Conservation (phyloP, 1,140 invertebrate species). For the Lethrus apterus region DNA sequence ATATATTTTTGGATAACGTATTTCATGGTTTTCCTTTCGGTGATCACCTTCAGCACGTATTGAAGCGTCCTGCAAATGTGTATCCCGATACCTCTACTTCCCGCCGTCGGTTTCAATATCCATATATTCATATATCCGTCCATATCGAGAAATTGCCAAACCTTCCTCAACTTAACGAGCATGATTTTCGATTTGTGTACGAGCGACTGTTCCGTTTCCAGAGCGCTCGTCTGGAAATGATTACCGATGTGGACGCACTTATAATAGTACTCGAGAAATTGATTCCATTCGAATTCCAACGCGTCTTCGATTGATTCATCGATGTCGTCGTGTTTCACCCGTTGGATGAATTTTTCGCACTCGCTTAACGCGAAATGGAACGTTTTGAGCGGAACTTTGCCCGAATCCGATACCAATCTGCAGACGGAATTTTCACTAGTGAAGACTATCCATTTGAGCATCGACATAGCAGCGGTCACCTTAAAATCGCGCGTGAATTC, state of each 20-base stretch:
- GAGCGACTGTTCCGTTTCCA: conserved; percentile 45
- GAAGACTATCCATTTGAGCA: conserved; percentile 69
- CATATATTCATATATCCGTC: conserved; percentile 82
- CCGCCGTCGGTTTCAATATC: conserved; percentile 87
- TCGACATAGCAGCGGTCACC: conserved; percentile 71
- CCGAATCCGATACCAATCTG: conserved; percentile 39
- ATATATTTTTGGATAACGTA: conserved; percentile 92
- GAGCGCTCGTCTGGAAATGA: conserved; percentile 38
- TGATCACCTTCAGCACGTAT: conserved; percentile 58
- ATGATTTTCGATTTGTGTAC: conserved; percentile 47
- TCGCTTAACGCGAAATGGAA: conserved; percentile 51
- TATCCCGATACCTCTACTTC: conserved; percentile 83
- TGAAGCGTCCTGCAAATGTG: conserved; percentile 39
- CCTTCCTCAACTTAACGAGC: conserved; percentile 51
- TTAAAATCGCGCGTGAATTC: conserved; percentile 54
- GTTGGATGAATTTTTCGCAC: conserved; percentile 47
- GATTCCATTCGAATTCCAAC: conserved; percentile 57
- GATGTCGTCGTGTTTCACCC: conserved; percentile 47
- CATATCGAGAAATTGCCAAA: conserved; percentile 58
- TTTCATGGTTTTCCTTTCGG: conserved; percentile 54
- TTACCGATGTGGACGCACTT: conserved; percentile 40
- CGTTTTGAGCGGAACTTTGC: conserved; percentile 43
- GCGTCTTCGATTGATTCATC: conserved; percentile 40
- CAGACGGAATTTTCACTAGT: conserved; percentile 40
- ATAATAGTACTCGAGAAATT: conserved; percentile 56